phyloP scores from a whole-genome alignment of 2,888 invertebrate genomes.

The Ypsolopha scabrella region DNA sequence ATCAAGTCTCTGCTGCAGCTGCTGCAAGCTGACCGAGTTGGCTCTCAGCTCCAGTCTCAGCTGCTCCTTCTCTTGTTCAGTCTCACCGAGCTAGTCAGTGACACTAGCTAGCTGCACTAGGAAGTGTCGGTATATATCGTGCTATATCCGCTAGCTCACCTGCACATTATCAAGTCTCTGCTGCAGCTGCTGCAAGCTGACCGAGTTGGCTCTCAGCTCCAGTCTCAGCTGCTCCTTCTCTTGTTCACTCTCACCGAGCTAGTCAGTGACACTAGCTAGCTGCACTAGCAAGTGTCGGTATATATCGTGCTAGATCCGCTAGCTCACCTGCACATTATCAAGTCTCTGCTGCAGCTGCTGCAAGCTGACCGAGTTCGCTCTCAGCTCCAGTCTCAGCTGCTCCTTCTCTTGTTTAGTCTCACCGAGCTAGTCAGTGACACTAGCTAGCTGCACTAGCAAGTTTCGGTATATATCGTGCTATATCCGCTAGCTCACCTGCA shows the following conservation, averaged over 20 bases:
- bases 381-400: constrained; percentile 32
- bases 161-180: no score
- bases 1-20: constrained; percentile 57
- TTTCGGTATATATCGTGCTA: background rate
- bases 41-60: constrained; percentile 47
- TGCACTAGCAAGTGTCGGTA: background rate
- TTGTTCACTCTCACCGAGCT: background rate
- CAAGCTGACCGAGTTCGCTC: no score
- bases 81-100: background rate
- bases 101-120: background rate
- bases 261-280: background rate
- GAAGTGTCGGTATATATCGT: no score
- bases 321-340: background rate
- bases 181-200: no score
- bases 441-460: background rate
- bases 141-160: no score
- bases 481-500: constrained; percentile 30
- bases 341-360: no score
- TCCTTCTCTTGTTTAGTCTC: no score
- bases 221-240: constrained; percentile 14
- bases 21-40: constrained; percentile 48
- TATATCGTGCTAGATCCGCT: background rate
- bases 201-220: constrained; percentile 24
- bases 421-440: background rate
- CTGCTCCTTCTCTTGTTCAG: no score